Evolutionary conservation across 2,888 invertebrate genomes (phyloP).

Genomic region (Timema cristinae): DNA sequence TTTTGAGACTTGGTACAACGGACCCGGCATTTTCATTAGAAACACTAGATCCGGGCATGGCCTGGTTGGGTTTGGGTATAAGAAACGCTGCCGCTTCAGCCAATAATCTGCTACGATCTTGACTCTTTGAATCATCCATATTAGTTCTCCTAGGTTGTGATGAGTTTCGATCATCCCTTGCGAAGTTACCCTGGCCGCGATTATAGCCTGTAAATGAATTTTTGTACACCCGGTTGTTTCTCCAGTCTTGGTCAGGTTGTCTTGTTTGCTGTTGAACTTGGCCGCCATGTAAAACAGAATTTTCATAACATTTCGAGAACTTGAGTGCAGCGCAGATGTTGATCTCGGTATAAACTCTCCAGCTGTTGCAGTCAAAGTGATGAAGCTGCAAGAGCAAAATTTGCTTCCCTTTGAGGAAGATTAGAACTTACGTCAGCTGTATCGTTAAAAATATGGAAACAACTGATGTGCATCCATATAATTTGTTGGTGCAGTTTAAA

Average conservation of each 20-base stretch:
- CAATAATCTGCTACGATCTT: constrained; percentile 23
- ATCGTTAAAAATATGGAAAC: too few species aligned
- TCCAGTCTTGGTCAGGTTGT: too few species aligned
- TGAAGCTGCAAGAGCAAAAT: constrained; percentile 22
- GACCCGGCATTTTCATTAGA: too few species aligned
- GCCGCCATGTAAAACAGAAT: too few species aligned
- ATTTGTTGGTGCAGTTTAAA: neutral
- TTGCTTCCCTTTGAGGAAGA: constrained; percentile 15
- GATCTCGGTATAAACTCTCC: constrained; percentile 53
- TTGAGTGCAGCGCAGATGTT: neutral
- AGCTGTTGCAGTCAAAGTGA: constrained; percentile 55
- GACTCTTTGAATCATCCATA: constrained; percentile 25
- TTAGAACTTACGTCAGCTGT: too few species aligned
- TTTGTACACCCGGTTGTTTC: too few species aligned
- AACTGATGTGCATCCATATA: neutral
- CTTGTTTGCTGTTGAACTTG: too few species aligned
- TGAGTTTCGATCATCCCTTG: too few species aligned
- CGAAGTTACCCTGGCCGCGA: too few species aligned
- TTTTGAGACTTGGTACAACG: too few species aligned
- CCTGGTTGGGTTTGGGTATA: constrained; percentile 2
- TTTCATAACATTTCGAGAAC: too few species aligned
- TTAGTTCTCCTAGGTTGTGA: constrained; percentile 1
- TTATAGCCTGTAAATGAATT: too few species aligned
- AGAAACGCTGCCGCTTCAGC: constrained; percentile 27
- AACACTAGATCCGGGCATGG: neutral